Evolutionary conservation across 2,113 vertebrate species (phyloP).

Genomic region (Alethe diademata): DNA sequence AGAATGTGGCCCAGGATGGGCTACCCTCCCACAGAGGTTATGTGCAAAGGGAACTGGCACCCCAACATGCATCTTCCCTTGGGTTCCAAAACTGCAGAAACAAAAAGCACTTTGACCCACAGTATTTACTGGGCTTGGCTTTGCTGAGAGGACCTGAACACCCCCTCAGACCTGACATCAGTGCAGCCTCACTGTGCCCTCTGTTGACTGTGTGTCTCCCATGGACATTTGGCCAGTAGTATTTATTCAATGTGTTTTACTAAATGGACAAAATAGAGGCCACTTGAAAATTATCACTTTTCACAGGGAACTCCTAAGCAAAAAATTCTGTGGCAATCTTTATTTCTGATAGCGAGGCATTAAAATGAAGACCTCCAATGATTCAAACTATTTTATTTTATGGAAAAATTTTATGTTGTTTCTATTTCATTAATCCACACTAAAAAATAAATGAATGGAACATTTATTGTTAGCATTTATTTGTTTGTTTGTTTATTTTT

Average conservation of each 20-base stretch:
- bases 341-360: neutral
- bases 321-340: neutral
- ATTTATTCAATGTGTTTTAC: neutral
- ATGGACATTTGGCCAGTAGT: neutral
- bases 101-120: neutral
- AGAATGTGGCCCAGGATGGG: neutral
- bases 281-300: neutral
- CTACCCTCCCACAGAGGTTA: neutral
- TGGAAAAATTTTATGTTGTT: neutral
- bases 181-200: neutral
- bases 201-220: neutral
- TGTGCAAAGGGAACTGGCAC: neutral
- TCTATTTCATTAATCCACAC: neutral
- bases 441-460: neutral
- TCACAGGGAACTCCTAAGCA: neutral
- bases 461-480: neutral
- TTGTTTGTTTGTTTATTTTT: neutral
- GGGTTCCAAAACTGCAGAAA: neutral
- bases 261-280: neutral
- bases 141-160: neutral
- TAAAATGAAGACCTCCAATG: neutral
- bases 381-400: neutral
- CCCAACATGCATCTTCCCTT: accelerated
- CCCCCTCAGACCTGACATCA: neutral
- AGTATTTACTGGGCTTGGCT: neutral